These are phyloP conservation scores for Agriopis marginaria DNA, from an alignment of 2,888 invertebrate genomes.

Conservation along the genomic window DNA sequence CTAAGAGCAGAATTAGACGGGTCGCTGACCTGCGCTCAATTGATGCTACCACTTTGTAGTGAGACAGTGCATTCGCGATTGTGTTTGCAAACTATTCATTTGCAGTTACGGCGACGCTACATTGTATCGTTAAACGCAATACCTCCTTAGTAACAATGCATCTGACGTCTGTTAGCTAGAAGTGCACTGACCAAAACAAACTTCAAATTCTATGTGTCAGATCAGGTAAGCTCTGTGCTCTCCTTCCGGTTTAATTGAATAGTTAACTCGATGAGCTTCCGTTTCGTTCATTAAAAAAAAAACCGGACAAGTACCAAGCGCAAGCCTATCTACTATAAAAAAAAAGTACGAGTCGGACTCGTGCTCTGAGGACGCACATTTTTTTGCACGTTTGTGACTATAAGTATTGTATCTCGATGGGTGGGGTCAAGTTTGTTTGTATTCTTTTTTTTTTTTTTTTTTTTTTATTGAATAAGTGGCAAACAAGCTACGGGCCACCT, in stretches of 20 bases:
- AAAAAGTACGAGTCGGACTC: no score
- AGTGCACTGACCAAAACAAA: neutral
- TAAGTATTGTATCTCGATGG: no score
- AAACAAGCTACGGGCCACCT: no score
- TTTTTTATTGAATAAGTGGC: no score
- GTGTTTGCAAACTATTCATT: neutral
- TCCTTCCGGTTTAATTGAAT: neutral
- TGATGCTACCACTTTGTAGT: conserved; percentile 27
- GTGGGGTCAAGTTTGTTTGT: no score
- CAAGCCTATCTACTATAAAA: no score
- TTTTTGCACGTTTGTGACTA: no score
- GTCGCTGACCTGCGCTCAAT: conserved; percentile 60
- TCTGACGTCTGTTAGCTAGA: neutral
- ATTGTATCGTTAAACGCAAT: neutral
- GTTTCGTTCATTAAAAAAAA: no score
- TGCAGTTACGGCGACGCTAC: conserved; percentile 4
- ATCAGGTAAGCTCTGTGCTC: neutral
- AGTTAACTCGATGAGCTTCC: neutral
- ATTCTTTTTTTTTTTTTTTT: no score
- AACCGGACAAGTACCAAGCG: no score
- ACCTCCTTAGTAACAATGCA: no score
- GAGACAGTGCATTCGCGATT: conserved; percentile 11
- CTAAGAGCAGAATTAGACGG: conserved; percentile 61
- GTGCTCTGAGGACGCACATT: no score
- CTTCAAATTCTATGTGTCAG: neutral